Evolutionary conservation across 2,888 invertebrate genomes (phyloP).

Genomic region (Callinectes sapidus): DNA sequence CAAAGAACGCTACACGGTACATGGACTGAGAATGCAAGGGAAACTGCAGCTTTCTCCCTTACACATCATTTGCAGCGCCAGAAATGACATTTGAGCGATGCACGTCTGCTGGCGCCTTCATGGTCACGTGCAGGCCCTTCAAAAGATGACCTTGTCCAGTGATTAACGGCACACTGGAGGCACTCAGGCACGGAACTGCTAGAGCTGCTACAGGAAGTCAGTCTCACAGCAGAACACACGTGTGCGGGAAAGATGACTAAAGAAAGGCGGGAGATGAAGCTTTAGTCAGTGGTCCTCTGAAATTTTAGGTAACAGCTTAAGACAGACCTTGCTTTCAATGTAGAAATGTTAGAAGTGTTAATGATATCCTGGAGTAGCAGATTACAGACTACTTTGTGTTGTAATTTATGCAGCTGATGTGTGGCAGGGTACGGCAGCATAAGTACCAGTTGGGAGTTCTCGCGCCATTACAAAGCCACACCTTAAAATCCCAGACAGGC

Average conservation of each 20-base stretch:
- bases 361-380: too few species aligned
- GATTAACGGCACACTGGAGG: not conserved
- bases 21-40: too few species aligned
- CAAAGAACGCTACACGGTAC: not conserved
- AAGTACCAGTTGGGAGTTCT: not conserved
- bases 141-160: not conserved
- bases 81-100: not conserved
- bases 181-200: not conserved
- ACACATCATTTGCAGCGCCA: not conserved
- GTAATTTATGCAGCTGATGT: too few species aligned
- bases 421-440: too few species aligned
- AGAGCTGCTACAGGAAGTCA: not conserved
- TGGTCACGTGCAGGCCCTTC: not conserved
- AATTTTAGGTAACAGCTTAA: not conserved
- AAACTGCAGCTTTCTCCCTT: too few species aligned
- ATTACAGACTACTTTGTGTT: too few species aligned
- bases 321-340: too few species aligned
- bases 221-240: not conserved
- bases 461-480: not conserved
- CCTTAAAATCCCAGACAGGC: not conserved
- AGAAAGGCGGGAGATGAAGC: not conserved
- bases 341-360: too few species aligned
- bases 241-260: not conserved
- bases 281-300: not conserved
- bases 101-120: not conserved